phyloP scores from a whole-genome alignment of 2,113 vertebrate species.

The Heterochromis multidens region DNA sequence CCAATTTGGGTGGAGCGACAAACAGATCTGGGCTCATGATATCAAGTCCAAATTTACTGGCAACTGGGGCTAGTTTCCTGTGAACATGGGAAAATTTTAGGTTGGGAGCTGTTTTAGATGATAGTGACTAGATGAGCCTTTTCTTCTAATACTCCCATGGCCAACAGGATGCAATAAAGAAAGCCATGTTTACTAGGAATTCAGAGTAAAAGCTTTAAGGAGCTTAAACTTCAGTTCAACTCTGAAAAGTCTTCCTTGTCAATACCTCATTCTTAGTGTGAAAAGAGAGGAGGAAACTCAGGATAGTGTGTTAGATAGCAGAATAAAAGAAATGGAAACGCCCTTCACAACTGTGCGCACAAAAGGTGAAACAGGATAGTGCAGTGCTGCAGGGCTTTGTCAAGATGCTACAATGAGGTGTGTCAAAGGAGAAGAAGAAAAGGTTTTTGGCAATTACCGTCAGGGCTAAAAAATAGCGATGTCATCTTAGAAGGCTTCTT shows the following conservation, averaged over 20 bases:
- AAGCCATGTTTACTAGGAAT: background rate
- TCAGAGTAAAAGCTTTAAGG: conserved; percentile 16
- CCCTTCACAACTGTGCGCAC: conserved; percentile 70
- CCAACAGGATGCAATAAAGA: background rate
- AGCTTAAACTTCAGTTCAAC: conserved; percentile 35
- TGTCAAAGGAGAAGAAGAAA: conserved; percentile 47
- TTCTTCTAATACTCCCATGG: background rate
- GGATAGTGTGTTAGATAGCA: conserved; percentile 71
- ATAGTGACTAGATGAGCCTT: background rate
- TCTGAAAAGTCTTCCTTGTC: conserved; percentile 43
- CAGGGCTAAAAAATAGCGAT: conserved; percentile 14
- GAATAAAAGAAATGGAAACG: conserved; percentile 74
- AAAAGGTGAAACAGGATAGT: conserved; percentile 73
- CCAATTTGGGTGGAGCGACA: conserved; percentile 28
- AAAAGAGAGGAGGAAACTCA: conserved; percentile 66
- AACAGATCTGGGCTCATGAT: conserved; percentile 26
- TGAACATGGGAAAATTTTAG: background rate
- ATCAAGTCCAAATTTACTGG: background rate
- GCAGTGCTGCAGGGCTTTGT: conserved; percentile 44
- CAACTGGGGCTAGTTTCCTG: background rate
- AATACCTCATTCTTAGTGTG: conserved; percentile 44
- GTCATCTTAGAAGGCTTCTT: conserved; percentile 37
- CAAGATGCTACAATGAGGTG: conserved; percentile 61
- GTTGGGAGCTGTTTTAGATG: background rate
- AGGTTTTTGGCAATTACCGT: conserved; percentile 48